Conservation (phyloP, 2,797 vertebrate species). For the Clamator glandarius region DNA sequence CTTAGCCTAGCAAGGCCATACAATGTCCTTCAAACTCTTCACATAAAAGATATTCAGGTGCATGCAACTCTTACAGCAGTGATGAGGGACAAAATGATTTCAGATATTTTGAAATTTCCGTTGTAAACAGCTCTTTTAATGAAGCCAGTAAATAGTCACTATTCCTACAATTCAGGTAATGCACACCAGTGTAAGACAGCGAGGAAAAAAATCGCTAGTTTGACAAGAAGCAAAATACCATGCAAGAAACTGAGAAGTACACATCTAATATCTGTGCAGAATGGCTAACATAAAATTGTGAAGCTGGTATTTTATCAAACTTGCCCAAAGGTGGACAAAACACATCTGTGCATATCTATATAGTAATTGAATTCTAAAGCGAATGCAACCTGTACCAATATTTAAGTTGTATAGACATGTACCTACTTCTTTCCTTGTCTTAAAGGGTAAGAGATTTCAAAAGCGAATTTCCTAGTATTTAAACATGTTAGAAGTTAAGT, state of each 20-base stretch:
- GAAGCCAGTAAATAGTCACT: background rate
- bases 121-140: background rate
- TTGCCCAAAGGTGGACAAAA: background rate
- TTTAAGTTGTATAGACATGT: fast-evolving
- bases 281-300: background rate
- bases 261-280: background rate
- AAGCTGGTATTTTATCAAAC: background rate
- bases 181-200: background rate
- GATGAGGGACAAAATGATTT: background rate
- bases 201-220: background rate
- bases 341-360: background rate
- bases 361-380: background rate
- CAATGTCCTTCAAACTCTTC: background rate
- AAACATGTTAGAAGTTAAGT: background rate
- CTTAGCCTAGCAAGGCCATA: background rate
- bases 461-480: background rate
- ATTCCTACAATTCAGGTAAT: background rate
- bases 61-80: background rate
- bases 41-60: background rate
- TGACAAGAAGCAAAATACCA: background rate
- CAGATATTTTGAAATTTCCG: background rate
- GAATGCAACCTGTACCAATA: background rate
- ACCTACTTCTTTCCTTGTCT: background rate
- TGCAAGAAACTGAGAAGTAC: background rate
- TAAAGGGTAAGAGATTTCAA: background rate